These are phyloP conservation scores for Carlito syrichta DNA, from an alignment of 2,113 vertebrate species.

Conservation along the genomic window DNA sequence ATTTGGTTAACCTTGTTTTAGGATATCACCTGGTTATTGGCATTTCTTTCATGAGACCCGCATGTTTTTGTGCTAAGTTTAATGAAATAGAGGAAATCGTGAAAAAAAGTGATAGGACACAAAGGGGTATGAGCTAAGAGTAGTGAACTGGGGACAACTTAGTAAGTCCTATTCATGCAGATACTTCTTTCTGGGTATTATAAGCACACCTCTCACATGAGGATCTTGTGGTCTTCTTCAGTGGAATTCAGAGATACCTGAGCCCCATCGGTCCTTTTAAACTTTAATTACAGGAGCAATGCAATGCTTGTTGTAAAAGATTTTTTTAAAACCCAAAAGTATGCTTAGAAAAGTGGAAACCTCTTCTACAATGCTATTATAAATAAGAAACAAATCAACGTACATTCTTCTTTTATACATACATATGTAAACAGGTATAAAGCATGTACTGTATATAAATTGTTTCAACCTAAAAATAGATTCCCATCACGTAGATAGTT, in stretches of 20 bases:
- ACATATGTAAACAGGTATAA: background rate
- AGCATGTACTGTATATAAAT: background rate
- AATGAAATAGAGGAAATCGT: background rate
- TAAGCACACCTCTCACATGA: background rate
- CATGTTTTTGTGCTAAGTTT: background rate
- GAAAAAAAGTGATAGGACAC: background rate
- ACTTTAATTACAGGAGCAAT: background rate
- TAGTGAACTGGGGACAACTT: background rate
- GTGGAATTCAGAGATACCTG: background rate
- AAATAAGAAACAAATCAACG: background rate
- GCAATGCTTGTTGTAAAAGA: background rate
- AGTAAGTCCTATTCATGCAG: background rate
- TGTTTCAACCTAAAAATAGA: background rate
- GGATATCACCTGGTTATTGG: too few species aligned
- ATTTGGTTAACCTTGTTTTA: too few species aligned
- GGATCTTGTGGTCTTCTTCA: background rate
- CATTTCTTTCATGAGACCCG: too few species aligned
- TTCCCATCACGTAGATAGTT: background rate
- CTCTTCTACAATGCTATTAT: background rate
- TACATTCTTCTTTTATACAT: background rate
- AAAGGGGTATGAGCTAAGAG: background rate
- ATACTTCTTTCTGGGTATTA: background rate
- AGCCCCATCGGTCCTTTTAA: background rate
- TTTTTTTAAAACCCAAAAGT: background rate
- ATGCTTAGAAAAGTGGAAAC: background rate